Conservation (phyloP, 2,797 vertebrate genomes). For the Heliangelus exortis region DNA sequence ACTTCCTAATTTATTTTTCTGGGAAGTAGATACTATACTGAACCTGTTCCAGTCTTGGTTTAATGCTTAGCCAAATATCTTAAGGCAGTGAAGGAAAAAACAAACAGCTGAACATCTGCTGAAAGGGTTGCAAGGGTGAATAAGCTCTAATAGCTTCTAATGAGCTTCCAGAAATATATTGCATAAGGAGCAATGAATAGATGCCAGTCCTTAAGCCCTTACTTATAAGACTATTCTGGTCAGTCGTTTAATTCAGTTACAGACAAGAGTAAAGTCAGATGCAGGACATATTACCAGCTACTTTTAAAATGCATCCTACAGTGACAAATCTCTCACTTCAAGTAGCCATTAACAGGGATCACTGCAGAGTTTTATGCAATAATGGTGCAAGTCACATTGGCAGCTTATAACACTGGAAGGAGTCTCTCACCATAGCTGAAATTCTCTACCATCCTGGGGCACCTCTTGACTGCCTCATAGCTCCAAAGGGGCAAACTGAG, state of each 20-base stretch:
- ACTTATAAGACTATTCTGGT: constrained; percentile 2
- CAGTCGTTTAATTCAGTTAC: constrained; percentile 41
- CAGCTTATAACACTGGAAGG: not conserved
- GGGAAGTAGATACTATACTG: constrained; percentile 53
- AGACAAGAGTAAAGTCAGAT: constrained; percentile 46
- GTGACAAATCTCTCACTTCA: not conserved
- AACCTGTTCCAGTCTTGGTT: constrained; percentile 14
- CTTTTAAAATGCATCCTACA: constrained; percentile 38
- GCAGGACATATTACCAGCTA: constrained; percentile 31
- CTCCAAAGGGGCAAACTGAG: not conserved
- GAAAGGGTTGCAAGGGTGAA: constrained; percentile 68
- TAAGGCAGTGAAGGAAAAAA: constrained; percentile 50
- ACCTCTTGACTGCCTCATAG: accelerated
- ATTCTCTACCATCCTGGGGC: not conserved
- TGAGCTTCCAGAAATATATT: constrained; percentile 34
- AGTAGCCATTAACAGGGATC: not conserved
- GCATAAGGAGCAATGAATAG: not conserved
- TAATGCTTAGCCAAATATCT: constrained; percentile 58
- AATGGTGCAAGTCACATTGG: not conserved
- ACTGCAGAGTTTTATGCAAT: not conserved
- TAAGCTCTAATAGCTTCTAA: constrained; percentile 58
- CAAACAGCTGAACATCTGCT: constrained; percentile 61
- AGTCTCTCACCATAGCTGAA: not conserved
- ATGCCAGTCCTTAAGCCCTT: constrained; percentile 15
- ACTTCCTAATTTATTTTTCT: constrained; percentile 48